Evolutionary conservation across 2,797 vertebrate genomes (phyloP).

Genomic region (Ataeniobius toweri): DNA sequence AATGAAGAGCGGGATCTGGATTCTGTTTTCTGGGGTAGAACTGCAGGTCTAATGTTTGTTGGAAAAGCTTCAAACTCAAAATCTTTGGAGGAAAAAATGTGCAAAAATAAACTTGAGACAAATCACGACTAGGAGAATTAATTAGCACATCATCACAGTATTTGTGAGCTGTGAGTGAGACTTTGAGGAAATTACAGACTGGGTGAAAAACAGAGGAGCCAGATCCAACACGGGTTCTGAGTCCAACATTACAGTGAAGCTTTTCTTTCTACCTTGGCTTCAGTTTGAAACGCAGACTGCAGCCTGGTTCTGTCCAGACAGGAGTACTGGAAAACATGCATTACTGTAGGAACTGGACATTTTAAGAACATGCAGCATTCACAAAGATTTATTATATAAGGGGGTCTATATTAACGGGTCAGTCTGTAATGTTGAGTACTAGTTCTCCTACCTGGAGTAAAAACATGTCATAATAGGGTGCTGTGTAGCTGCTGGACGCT

Average conservation of each 20-base stretch:
- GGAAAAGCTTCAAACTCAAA: conserved; percentile 21
- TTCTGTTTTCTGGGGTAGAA: not conserved
- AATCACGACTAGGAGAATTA: conserved; percentile 8
- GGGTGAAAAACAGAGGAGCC: not conserved
- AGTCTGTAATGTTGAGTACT: too few species aligned
- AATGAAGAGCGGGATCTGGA: not conserved
- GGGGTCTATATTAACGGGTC: too few species aligned
- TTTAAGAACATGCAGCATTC: too few species aligned
- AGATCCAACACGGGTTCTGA: not conserved
- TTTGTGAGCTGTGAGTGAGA: not conserved
- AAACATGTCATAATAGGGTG: too few species aligned
- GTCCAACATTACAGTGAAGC: not conserved
- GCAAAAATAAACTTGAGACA: conserved; percentile 23
- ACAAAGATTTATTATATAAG: too few species aligned
- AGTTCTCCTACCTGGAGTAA: too few species aligned
- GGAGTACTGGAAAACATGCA: too few species aligned
- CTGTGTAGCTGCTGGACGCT: too few species aligned
- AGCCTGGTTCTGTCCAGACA: too few species aligned
- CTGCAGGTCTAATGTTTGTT: conserved; percentile 19
- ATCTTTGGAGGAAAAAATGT: not conserved
- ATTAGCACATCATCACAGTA: conserved; percentile 15
- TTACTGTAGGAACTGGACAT: too few species aligned
- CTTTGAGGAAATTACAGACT: not conserved
- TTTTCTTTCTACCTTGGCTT: not conserved
- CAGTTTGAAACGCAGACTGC: too few species aligned